Evolutionary conservation across 2,888 invertebrate species (phyloP).

Genomic region (Frankliniella fusca): DNA sequence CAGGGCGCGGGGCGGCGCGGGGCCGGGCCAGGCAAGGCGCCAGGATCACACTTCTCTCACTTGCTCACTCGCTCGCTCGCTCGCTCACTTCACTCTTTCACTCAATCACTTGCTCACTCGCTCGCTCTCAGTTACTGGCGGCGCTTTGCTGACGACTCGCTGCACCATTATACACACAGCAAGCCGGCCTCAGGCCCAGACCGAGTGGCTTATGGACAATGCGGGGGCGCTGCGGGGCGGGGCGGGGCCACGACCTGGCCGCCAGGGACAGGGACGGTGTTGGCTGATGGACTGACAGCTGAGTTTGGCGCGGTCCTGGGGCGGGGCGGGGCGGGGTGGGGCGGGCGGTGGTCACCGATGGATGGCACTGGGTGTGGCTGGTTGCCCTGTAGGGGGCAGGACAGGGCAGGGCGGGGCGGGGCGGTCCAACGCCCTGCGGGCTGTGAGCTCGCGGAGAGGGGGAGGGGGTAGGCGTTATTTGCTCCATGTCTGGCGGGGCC

Average conservation of each 20-base stretch:
- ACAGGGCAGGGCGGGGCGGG: too few species aligned
- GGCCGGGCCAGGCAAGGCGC: too few species aligned
- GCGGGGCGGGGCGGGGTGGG: not conserved
- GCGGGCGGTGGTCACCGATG: not conserved
- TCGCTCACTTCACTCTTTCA: too few species aligned
- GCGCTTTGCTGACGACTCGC: not conserved
- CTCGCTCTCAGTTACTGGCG: not conserved
- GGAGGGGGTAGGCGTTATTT: too few species aligned
- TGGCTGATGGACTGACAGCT: not conserved
- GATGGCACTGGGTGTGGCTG: not conserved
- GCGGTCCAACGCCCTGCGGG: too few species aligned
- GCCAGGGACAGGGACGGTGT: too few species aligned
- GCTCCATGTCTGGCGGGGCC: too few species aligned
- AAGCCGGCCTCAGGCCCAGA: not conserved
- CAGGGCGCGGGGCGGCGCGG: not conserved
- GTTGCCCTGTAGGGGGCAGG: not conserved
- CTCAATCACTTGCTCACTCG: too few species aligned
- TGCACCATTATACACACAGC: not conserved
- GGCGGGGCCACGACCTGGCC: not conserved
- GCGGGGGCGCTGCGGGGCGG: not conserved
- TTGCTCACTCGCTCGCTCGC: too few species aligned
- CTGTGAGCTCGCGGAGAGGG: too few species aligned
- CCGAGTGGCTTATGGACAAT: conserved; percentile 13
- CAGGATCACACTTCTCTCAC: too few species aligned
- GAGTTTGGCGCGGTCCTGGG: not conserved